These are phyloP conservation scores for Eupithecia dodoneata DNA, from an alignment of 2,888 invertebrate genomes.

Conservation along the genomic window DNA sequence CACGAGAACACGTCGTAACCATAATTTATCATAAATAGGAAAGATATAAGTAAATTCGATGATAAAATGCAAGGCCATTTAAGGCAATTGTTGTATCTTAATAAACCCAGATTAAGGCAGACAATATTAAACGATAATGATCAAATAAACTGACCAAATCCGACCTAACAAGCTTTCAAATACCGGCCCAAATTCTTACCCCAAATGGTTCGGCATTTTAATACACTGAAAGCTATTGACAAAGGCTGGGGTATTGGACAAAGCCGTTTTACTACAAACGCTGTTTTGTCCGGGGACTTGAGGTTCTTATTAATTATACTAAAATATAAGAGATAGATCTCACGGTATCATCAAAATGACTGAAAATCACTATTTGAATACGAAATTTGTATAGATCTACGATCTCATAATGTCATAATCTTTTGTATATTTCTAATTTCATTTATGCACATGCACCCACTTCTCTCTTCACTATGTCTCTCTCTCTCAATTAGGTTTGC, in stretches of 20 bases:
- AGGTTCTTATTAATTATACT: background rate
- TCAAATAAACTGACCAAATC: conserved; percentile 14
- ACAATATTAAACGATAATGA: conserved; percentile 13
- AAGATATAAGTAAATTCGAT: background rate
- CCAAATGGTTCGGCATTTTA: conserved; percentile 29
- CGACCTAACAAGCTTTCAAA: conserved; percentile 25
- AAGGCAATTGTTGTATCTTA: conserved; percentile 9
- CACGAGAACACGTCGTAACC: no score
- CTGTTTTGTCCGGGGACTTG: background rate
- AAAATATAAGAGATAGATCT: no score
- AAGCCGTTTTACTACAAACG: conserved; percentile 7
- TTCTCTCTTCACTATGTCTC: no score
- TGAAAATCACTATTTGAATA: no score
- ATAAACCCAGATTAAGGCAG: conserved; percentile 5
- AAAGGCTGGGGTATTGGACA: background rate
- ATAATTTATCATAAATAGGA: no score
- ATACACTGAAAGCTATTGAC: conserved; percentile 22
- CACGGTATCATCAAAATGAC: no score
- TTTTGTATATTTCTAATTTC: no score
- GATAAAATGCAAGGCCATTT: conserved; percentile 4
- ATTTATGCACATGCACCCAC: no score
- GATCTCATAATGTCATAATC: no score
- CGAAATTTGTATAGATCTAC: no score
- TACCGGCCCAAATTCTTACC: conserved; percentile 25
- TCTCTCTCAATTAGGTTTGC: no score